phyloP scores from a whole-genome alignment of 2,888 invertebrate species.

The Exephanes ischioxanthus region DNA sequence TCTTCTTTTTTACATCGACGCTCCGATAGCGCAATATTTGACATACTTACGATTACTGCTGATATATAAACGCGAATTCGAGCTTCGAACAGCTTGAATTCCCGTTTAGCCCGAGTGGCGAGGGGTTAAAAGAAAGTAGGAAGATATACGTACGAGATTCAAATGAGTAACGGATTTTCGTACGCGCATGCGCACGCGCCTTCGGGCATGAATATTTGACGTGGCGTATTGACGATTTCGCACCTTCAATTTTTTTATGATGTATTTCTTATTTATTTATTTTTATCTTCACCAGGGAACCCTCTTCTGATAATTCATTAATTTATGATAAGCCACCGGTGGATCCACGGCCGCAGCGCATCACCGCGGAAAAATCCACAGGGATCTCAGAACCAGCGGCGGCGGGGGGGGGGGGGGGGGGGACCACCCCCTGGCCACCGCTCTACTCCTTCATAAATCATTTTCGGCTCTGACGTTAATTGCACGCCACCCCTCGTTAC shows the following conservation, averaged over 20 bases:
- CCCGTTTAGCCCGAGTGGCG: no score
- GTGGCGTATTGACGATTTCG: constrained; percentile 67
- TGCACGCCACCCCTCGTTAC: constrained; percentile 83
- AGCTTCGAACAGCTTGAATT: no score
- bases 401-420: no score
- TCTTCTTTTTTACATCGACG: neutral
- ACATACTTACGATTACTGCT: no score
- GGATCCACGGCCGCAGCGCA: constrained; percentile 68
- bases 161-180: constrained; percentile 4
- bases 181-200: neutral
- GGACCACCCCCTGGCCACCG: constrained; percentile 39
- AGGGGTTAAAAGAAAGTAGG: neutral
- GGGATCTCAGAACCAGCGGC: constrained; percentile 57
- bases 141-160: neutral
- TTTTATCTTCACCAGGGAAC: constrained; percentile 63
- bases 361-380: constrained; percentile 29
- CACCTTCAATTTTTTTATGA: constrained; percentile 19
- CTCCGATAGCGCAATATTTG: no score
- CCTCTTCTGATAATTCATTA: constrained; percentile 81
- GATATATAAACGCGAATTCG: no score
- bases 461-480: constrained; percentile 83
- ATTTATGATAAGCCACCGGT: constrained; percentile 82
- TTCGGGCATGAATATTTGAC: constrained; percentile 70
- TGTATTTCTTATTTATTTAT: constrained; percentile 25
- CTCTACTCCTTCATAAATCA: constrained; percentile 80